phyloP scores from a whole-genome alignment of 64 coral and sea anemone species.

The Porites australiensis region DNA sequence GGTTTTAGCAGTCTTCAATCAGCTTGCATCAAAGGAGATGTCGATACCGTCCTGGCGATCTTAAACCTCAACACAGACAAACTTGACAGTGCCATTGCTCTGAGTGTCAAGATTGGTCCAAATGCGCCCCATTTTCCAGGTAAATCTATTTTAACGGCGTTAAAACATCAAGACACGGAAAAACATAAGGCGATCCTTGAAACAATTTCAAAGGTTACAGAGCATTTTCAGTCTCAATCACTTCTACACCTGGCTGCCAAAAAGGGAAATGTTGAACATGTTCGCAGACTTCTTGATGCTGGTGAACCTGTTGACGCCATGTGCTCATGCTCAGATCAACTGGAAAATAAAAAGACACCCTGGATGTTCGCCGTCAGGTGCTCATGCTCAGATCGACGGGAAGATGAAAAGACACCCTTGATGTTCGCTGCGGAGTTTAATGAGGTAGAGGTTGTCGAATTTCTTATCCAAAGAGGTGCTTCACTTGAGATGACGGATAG shows the following conservation, averaged over 20 bases:
- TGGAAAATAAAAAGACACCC: conserved; percentile 14
- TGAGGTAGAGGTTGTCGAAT: neutral
- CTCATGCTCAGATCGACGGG: neutral
- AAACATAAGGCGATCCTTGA: conserved; percentile 9
- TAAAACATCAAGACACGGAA: conserved; percentile 7
- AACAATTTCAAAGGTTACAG: neutral
- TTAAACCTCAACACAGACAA: conserved; percentile 52
- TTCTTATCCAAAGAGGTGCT: too few relatives aligned
- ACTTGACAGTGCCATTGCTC: conserved; percentile 72
- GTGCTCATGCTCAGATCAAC: neutral
- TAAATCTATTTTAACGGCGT: conserved; percentile 2
- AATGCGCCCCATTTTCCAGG: neutral
- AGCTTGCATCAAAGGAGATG: conserved; percentile 69
- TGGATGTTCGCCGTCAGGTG: conserved; percentile 74
- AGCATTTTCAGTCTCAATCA: conserved; percentile 17
- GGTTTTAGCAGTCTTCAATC: conserved; percentile 68
- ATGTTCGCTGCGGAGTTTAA: conserved; percentile 69
- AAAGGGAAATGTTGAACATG: conserved; percentile 47
- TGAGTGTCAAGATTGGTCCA: conserved; percentile 22
- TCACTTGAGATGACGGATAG: neutral
- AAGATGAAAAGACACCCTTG: conserved; percentile 32
- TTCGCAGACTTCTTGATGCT: conserved; percentile 40
- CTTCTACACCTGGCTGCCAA: conserved; percentile 44
- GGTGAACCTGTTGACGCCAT: conserved; percentile 38
- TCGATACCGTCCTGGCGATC: conserved; percentile 44